These are phyloP conservation scores for Podarcis lilfordi DNA, from an alignment of 2,797 vertebrate species.

Conservation along the genomic window DNA sequence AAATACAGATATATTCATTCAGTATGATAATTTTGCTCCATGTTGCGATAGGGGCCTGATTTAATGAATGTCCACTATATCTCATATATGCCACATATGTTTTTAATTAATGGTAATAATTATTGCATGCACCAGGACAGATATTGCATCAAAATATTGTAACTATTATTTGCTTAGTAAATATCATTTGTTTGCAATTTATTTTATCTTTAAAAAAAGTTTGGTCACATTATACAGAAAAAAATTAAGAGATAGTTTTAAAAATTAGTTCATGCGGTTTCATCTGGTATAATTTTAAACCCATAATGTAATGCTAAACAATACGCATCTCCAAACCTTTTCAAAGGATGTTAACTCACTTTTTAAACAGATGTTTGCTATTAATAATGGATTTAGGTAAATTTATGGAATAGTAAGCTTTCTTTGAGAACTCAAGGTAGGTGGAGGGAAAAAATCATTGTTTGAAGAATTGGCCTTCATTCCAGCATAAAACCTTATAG, in stretches of 20 bases:
- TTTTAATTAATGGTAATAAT: background rate
- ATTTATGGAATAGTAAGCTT: constrained; percentile 31
- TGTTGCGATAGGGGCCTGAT: background rate
- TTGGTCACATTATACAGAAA: background rate
- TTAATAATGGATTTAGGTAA: constrained; percentile 35
- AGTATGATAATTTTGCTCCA: background rate
- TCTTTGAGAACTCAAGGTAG: background rate
- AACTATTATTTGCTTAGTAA: background rate
- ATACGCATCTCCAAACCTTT: constrained; percentile 35
- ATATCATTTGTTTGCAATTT: background rate
- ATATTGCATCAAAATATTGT: background rate
- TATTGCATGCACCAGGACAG: background rate
- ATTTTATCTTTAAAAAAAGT: background rate
- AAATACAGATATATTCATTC: background rate
- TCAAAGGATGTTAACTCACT: constrained; percentile 4
- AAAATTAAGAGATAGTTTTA: background rate
- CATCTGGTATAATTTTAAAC: constrained; percentile 21
- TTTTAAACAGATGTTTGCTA: constrained; percentile 42
- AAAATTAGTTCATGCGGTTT: constrained; percentile 9
- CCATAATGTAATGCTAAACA: constrained; percentile 45
- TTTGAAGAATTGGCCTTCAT: constrained; percentile 38
- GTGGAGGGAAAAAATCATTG: background rate
- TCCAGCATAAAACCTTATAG: background rate
- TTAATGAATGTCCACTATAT: background rate
- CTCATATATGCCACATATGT: background rate